phyloP scores from a whole-genome alignment of 2,113 vertebrate genomes.

The Elaphurus davidianus region DNA sequence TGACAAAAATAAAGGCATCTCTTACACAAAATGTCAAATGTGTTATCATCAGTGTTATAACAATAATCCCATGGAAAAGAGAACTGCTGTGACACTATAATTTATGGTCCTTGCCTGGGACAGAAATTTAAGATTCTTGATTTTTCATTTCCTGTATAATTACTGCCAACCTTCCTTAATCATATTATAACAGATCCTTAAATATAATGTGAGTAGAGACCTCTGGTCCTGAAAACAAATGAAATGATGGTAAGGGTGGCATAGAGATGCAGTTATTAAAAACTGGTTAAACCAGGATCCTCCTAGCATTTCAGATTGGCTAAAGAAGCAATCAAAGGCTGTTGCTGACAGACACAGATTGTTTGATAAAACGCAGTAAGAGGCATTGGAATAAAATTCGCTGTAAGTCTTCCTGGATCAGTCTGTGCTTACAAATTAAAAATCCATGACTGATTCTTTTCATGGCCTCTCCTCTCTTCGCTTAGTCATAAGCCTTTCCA shows the following conservation, averaged over 20 bases:
- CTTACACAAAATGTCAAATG: constrained; percentile 23
- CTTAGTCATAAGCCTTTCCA: constrained; percentile 55
- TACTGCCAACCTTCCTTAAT: background rate
- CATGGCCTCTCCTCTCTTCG: background rate
- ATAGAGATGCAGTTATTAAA: constrained; percentile 43
- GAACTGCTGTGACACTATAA: background rate
- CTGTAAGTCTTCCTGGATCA: constrained; percentile 51
- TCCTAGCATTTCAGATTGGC: constrained; percentile 42
- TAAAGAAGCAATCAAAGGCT: constrained; percentile 60
- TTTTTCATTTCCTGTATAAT: constrained; percentile 61
- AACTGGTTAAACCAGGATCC: constrained; percentile 55
- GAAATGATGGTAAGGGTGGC: background rate
- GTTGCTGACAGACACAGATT: constrained; percentile 61
- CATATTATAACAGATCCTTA: constrained; percentile 31
- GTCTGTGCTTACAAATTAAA: constrained; percentile 58
- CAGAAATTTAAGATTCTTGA: constrained; percentile 45
- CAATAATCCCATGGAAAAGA: background rate
- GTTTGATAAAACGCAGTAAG: constrained; percentile 40
- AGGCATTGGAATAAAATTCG: constrained; percentile 51
- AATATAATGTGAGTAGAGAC: constrained; percentile 11
- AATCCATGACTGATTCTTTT: constrained; percentile 51
- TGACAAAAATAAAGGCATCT: constrained; percentile 10
- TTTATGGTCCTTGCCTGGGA: background rate
- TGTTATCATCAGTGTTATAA: background rate
- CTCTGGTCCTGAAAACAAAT: constrained; percentile 20